Conservation (phyloP, 2,888 invertebrate genomes). For the Trachelus tabidus region DNA sequence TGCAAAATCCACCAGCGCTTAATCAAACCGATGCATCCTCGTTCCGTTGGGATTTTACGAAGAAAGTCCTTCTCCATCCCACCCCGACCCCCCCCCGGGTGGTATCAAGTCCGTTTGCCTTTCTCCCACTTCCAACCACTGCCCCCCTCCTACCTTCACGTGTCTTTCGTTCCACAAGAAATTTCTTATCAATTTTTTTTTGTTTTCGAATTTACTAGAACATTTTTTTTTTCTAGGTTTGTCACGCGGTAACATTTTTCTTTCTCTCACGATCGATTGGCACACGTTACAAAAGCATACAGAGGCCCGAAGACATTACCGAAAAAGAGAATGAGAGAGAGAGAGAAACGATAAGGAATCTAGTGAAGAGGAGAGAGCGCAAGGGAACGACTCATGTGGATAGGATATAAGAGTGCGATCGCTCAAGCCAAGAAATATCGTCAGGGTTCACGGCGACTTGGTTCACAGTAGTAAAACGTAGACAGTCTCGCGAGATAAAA, state of each 20-base stretch:
- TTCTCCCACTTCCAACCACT: not conserved
- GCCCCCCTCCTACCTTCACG: not conserved
- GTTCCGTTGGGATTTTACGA: not conserved
- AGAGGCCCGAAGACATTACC: not conserved
- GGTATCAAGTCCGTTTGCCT: not conserved
- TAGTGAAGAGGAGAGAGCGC: conserved; percentile 8
- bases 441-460: not conserved
- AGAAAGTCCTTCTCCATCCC: not conserved
- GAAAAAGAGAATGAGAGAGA: not conserved
- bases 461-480: not conserved
- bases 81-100: not conserved
- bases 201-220: not conserved
- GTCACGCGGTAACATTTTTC: not conserved
- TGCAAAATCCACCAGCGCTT: not conserved
- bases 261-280: not conserved
- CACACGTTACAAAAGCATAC: not conserved
- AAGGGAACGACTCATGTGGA: not conserved
- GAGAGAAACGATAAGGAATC: conserved; percentile 2
- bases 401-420: not conserved
- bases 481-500: conserved; percentile 1
- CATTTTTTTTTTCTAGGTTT: not conserved
- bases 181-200: not conserved
- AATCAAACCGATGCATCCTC: not conserved
- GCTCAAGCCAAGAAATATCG: not conserved
- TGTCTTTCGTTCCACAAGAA: not conserved